A percentile compares a stretch with the other conserved stretches of the same genome.
phyloP scores from a whole-genome alignment of 2,888 invertebrate species.

The Leptogaster cylindrica region DNA sequence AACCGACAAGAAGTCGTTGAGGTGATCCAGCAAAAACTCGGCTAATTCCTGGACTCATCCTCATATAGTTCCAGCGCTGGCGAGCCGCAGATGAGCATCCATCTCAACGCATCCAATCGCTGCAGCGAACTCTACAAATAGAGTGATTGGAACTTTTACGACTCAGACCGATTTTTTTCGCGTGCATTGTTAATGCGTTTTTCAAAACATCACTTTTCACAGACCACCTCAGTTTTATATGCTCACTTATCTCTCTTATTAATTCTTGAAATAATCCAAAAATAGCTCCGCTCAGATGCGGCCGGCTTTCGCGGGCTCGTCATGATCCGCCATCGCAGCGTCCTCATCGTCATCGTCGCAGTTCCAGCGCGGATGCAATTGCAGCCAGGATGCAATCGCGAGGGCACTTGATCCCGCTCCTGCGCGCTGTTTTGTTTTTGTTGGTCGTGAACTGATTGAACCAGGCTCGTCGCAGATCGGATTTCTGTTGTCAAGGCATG shows the following conservation, averaged over 20 bases:
- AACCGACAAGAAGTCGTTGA: constrained; percentile 23
- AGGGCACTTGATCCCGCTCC: constrained; percentile 16
- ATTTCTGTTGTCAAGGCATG: constrained; percentile 38
- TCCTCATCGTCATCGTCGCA: constrained; percentile 32
- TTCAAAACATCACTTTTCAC: constrained; percentile 21
- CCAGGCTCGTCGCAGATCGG: constrained; percentile 30
- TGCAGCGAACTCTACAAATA: constrained; percentile 32
- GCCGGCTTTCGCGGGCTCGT: constrained; percentile 34
- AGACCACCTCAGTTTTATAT: constrained; percentile 37
- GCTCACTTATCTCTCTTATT: constrained; percentile 45
- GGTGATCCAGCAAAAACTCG: constrained; percentile 25
- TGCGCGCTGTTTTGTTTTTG: constrained; percentile 11
- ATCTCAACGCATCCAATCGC: constrained; percentile 31
- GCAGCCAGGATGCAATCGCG: constrained; percentile 1
- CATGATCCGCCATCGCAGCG: constrained; percentile 30
- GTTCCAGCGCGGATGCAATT: constrained; percentile 1
- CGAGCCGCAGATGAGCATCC: constrained; percentile 33
- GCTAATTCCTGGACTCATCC: constrained; percentile 37
- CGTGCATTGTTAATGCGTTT: constrained; percentile 26
- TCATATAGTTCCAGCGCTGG: constrained; percentile 19
- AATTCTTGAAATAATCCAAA: constrained; percentile 43
- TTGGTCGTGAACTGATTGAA: constrained; percentile 19
- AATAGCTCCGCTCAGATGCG: constrained; percentile 41
- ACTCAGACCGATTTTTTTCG: constrained; percentile 3
- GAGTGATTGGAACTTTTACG: constrained; percentile 40